These are phyloP conservation scores for Rotaria magnacalcarata DNA, from an alignment of 2,888 invertebrate species.

Conservation along the genomic window DNA sequence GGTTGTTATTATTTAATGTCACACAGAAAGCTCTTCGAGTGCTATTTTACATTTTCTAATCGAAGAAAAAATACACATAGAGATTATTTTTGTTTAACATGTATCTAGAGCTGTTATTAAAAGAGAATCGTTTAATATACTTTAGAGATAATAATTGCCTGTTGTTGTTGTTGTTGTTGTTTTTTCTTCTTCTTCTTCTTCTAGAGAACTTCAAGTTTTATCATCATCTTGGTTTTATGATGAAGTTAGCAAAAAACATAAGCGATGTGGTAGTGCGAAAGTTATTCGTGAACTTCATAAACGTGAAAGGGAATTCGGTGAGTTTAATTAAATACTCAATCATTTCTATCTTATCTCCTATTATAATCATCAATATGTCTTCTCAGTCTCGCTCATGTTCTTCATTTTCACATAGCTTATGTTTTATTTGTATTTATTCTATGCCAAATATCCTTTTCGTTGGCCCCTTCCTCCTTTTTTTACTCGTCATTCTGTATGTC, in stretches of 20 bases:
- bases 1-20: no score
- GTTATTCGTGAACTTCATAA: conserved; percentile 54
- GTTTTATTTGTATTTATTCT: conserved; percentile 29
- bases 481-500: neutral
- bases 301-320: conserved; percentile 27
- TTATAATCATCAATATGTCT: neutral
- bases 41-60: neutral
- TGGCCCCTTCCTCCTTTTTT: neutral
- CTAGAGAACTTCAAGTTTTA: conserved; percentile 52
- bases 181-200: conserved; percentile 40
- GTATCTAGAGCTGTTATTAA: neutral
- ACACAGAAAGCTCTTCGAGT: neutral
- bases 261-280: conserved; percentile 56
- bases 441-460: neutral
- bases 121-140: neutral
- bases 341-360: neutral
- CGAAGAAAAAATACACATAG: neutral
- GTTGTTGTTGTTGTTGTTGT: neutral
- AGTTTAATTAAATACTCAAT: conserved; percentile 2
- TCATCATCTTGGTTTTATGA: conserved; percentile 56
- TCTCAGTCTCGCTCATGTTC: neutral
- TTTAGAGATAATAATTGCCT: neutral
- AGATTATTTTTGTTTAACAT: neutral
- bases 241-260: conserved; percentile 52
- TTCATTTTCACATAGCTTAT: neutral